These are phyloP conservation scores for Notospermus geniculatus DNA, from an alignment of 1,140 invertebrate genomes.

Conservation along the genomic window DNA sequence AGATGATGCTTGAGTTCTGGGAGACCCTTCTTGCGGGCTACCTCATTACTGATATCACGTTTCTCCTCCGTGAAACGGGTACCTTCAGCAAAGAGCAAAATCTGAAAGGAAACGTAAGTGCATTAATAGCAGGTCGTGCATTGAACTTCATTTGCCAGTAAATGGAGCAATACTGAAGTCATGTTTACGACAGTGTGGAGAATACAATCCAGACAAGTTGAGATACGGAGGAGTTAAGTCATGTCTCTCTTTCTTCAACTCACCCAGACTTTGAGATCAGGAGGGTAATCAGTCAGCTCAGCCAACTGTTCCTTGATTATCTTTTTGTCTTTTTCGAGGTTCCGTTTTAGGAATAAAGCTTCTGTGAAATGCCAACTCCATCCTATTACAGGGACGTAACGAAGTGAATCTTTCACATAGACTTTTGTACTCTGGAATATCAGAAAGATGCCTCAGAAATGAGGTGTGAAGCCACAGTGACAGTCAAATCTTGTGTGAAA, in stretches of 20 bases:
- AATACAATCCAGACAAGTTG: too few species aligned
- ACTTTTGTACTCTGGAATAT: slow-evolving; percentile 84
- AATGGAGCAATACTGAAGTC: too few species aligned
- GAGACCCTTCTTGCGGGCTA: slow-evolving; percentile 81
- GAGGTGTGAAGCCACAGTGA: too few species aligned
- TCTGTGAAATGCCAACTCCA: slow-evolving; percentile 95
- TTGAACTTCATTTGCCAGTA: too few species aligned
- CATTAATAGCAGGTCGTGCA: too few species aligned
- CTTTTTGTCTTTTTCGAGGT: slow-evolving; percentile 83
- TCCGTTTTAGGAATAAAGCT: slow-evolving; percentile 87
- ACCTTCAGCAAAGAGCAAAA: slow-evolving; percentile 91
- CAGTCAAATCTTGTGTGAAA: too few species aligned
- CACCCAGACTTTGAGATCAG: slow-evolving; percentile 39
- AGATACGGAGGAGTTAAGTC: too few species aligned
- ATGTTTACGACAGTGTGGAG: too few species aligned
- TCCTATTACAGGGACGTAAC: slow-evolving; percentile 88
- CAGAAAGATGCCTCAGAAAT: too few species aligned
- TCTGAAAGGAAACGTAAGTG: slow-evolving; percentile 58
- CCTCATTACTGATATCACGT: slow-evolving; percentile 81
- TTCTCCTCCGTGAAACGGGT: slow-evolving; percentile 88
- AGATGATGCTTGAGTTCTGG: slow-evolving; percentile 85
- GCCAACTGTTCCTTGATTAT: slow-evolving; percentile 77
- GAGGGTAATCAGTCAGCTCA: slow-evolving; percentile 75
- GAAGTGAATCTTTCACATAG: slow-evolving; percentile 88
- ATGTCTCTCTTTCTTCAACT: too few species aligned